A percentile compares a stretch with the other conserved stretches of the same genome.
Evolutionary conservation across 2,797 vertebrate species (phyloP).

Genomic region (Heterohyrax brucei): DNA sequence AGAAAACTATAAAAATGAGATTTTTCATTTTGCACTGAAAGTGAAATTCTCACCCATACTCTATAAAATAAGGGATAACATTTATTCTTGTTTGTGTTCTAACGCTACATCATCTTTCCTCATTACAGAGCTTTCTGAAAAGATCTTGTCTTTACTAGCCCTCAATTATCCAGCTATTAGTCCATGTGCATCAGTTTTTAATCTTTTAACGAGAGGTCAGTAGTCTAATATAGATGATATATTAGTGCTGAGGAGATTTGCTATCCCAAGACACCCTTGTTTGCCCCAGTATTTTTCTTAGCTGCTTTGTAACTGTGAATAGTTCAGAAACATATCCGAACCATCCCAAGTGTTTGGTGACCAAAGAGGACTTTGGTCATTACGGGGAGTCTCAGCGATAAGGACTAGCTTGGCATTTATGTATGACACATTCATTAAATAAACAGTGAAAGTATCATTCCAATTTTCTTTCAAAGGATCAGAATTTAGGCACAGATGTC

Average conservation of each 20-base stretch:
- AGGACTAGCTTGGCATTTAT: background rate
- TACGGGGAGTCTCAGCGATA: background rate
- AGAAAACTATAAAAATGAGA: background rate
- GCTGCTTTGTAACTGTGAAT: background rate
- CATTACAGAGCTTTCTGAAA: conserved; percentile 54
- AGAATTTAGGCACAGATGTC: background rate
- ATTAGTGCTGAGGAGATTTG: conserved; percentile 12
- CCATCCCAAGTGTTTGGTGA: background rate
- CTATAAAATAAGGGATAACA: background rate
- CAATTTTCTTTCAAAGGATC: background rate
- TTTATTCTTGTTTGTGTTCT: conserved; percentile 57
- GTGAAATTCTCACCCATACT: background rate
- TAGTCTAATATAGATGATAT: conserved; percentile 3
- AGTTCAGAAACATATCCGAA: conserved; percentile 30
- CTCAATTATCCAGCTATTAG: conserved; percentile 61
- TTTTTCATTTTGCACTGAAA: conserved; percentile 22
- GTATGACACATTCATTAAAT: background rate
- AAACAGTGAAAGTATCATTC: conserved; percentile 11
- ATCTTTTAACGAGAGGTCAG: conserved; percentile 70
- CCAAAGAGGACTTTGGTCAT: background rate
- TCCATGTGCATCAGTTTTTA: conserved; percentile 55
- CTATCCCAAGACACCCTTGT: background rate
- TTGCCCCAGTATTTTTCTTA: conserved; percentile 70
- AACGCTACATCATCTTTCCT: background rate
- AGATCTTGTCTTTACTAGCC: conserved; percentile 7